Base-by-base conservation (phyloP, 1,140 invertebrate species). In the Calosoma granatense region DNA sequence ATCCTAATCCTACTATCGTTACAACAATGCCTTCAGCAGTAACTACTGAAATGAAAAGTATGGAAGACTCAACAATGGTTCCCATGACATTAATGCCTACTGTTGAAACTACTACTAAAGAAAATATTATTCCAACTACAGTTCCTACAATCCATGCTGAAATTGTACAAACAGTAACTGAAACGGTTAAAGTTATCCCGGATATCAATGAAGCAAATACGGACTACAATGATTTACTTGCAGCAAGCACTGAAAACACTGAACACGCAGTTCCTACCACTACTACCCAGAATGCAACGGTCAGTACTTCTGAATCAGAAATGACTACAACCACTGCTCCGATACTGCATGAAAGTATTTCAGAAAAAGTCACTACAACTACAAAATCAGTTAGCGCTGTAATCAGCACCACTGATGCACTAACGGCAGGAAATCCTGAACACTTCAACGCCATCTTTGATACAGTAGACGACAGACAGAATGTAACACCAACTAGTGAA, bases 161-260 rank as follows among this genome's bases (percentile, higher is more conserved):
- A 60, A 62, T 57, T n/a, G 52, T 65, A 15, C 51, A 63, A 39
- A 64, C 64, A 20, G 61, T 59, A 11, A 62, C 60, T 14, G 62
- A 65, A 54, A 59, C 47, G 20, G 52, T 63, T 1, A 55, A 63
- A 47, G 30, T 61, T 20, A 53, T 47, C 14, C n/a, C 26, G n/a
- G 43, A 51, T 11, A 51, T 11, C 17, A 51, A 51, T 17, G 14
- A 51, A 51, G 4, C 43, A 6, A 15, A 15, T 6, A 51, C 14
- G 6, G 43, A 51, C 19, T 15, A 51, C 17, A 51, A 20, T 17
- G 43, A 15, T 51, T 12, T 9, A 51, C n/a, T 9, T 56, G 55
- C 26, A 51, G 39, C 39, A 52, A 56, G 15, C 51, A 21, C 55
- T 20, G 39, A 56, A 52, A 56, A 51, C 22, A 53, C 17, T 17